Conservation (phyloP, 2,888 invertebrate genomes). For the Malacosoma neustria region DNA sequence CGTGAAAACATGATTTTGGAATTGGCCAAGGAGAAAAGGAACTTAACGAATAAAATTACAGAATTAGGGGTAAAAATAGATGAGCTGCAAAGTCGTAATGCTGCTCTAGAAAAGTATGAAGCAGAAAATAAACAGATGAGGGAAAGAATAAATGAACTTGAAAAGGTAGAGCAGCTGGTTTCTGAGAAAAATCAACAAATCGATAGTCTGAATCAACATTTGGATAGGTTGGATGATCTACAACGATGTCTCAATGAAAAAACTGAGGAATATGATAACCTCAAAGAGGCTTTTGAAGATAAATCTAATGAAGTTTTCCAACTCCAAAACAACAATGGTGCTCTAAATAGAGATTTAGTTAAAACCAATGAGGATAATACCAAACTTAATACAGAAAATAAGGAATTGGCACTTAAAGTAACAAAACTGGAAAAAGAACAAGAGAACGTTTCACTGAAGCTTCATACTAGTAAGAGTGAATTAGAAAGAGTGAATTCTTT, state of each 20-base stretch:
- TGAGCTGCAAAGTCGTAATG: constrained; percentile 59
- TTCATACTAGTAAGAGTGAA: constrained; percentile 54
- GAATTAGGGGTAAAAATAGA: constrained; percentile 68
- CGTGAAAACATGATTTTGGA: constrained; percentile 75
- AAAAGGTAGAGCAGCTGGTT: constrained; percentile 68
- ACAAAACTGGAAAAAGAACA: constrained; percentile 62
- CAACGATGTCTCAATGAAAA: constrained; percentile 67
- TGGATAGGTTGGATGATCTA: constrained; percentile 61
- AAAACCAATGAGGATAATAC: constrained; percentile 57
- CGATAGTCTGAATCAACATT: constrained; percentile 63
- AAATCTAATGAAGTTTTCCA: constrained; percentile 58
- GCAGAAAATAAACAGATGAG: constrained; percentile 60
- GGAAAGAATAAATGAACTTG: constrained; percentile 60
- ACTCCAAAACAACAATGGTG: constrained; percentile 47
- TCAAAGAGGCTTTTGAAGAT: constrained; percentile 62
- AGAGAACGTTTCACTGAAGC: constrained; percentile 51
- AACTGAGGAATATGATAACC: constrained; percentile 57
- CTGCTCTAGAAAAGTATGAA: constrained; percentile 45
- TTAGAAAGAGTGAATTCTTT: constrained; percentile 46
- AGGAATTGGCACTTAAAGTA: constrained; percentile 50
- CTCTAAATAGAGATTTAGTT: constrained; percentile 45
- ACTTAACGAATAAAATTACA: constrained; percentile 57
- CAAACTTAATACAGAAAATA: constrained; percentile 41
- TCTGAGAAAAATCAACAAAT: constrained; percentile 73
- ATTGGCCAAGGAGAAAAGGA: constrained; percentile 74